Evolutionary conservation across 1,140 invertebrate species (phyloP).

Genomic region (Drosophila sp.): DNA sequence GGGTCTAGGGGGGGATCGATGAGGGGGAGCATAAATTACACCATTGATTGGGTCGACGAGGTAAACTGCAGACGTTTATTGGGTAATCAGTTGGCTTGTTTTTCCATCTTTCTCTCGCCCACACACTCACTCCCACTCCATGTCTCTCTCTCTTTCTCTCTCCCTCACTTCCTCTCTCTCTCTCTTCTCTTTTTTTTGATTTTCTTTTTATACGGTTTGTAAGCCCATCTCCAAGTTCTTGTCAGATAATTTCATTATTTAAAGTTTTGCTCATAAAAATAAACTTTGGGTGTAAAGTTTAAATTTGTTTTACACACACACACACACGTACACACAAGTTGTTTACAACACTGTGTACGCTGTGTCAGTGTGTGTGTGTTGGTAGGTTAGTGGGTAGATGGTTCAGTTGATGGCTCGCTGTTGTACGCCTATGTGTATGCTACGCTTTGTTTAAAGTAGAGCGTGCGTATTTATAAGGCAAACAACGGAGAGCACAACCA

Average conservation of each 20-base stretch:
- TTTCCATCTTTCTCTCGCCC: background rate
- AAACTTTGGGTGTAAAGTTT: slow-evolving; percentile 80
- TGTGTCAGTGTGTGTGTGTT: slow-evolving; percentile 29
- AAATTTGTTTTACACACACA: slow-evolving; percentile 79
- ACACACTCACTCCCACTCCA: slow-evolving; percentile 22
- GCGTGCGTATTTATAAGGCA: slow-evolving; percentile 79
- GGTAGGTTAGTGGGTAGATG: slow-evolving; percentile 14
- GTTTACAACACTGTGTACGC: slow-evolving; percentile 57
- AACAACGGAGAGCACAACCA: slow-evolving; percentile 57
- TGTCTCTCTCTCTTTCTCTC: background rate
- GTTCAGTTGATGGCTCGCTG: slow-evolving; percentile 22
- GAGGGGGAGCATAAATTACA: slow-evolving; percentile 64
- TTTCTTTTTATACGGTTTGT: slow-evolving; percentile 38
- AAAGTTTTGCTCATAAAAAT: slow-evolving; percentile 80
- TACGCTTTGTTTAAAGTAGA: slow-evolving; percentile 77
- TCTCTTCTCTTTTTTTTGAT: slow-evolving; percentile 23
- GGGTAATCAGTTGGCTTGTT: slow-evolving; percentile 46
- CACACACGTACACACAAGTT: slow-evolving; percentile 37
- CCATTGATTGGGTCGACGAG: slow-evolving; percentile 62
- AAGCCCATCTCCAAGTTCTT: slow-evolving; percentile 68
- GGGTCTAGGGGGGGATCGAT: background rate
- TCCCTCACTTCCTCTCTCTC: slow-evolving; percentile 1
- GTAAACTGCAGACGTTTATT: slow-evolving; percentile 54
- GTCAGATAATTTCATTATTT: slow-evolving; percentile 80
- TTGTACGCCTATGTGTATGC: slow-evolving; percentile 34